A percentile compares a stretch with the other conserved stretches of the same genome.
These are phyloP conservation scores for Epinotia bilunana DNA, from an alignment of 2,888 invertebrate species.

Conservation along the genomic window DNA sequence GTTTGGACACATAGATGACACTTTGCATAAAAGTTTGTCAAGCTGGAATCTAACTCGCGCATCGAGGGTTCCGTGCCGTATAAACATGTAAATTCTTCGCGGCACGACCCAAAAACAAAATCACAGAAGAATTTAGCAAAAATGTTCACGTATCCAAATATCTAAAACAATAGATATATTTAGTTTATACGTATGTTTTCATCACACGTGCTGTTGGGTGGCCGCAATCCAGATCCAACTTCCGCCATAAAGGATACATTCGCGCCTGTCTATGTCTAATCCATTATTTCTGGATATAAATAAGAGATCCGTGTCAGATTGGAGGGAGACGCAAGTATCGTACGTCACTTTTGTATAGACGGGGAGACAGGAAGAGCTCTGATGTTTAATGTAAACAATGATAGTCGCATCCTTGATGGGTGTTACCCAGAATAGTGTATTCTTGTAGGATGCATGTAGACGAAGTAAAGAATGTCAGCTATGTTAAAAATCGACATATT, in stretches of 20 bases:
- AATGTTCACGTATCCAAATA: not conserved
- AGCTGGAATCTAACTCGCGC: too few species aligned
- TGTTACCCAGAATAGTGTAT: not conserved
- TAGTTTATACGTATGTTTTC: constrained; percentile 2
- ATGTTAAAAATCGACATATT: too few species aligned
- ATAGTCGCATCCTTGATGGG: not conserved
- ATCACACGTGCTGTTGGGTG: constrained; percentile 26
- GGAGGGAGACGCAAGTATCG: not conserved
- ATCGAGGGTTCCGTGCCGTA: too few species aligned
- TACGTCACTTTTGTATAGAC: not conserved
- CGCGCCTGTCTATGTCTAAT: constrained; percentile 22
- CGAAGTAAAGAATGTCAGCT: too few species aligned
- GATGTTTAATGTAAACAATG: constrained; percentile 7
- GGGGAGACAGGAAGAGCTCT: constrained; percentile 2
- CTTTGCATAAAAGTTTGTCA: too few species aligned
- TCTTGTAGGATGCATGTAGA: not conserved
- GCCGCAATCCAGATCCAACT: constrained; percentile 19
- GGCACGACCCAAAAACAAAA: too few species aligned
- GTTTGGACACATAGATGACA: not conserved
- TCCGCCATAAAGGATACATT: constrained; percentile 35
- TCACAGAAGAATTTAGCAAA: not conserved
- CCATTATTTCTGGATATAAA: constrained; percentile 34
- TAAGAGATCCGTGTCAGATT: not conserved
- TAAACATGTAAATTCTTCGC: too few species aligned
- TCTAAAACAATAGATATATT: not conserved